These are phyloP conservation scores for Seriola dumerili DNA, from an alignment of 2,113 vertebrate genomes.

Conservation along the genomic window DNA sequence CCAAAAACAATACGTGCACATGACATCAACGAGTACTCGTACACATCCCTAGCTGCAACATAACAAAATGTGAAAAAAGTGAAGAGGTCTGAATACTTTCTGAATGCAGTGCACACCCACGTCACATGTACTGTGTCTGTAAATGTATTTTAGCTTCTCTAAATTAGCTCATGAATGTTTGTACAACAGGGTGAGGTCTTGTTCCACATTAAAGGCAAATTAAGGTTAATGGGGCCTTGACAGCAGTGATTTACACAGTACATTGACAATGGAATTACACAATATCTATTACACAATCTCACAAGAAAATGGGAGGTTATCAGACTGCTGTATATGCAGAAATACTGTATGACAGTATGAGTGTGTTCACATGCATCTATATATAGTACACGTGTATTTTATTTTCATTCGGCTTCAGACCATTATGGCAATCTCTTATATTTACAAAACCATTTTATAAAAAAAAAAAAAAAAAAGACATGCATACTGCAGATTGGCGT, in stretches of 20 bases:
- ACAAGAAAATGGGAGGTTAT: conserved; percentile 24
- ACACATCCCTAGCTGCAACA: no score
- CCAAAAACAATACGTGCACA: no score
- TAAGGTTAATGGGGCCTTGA: conserved; percentile 34
- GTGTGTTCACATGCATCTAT: neutral
- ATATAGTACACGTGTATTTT: neutral
- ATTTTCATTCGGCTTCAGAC: neutral
- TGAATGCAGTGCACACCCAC: neutral
- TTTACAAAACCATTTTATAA: neutral
- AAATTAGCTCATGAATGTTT: conserved; percentile 25
- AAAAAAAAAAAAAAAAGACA: neutral
- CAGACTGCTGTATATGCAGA: neutral
- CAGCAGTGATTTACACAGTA: conserved; percentile 24
- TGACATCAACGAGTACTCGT: no score
- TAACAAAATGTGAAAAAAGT: no score
- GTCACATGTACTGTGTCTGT: neutral
- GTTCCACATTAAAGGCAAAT: conserved; percentile 46
- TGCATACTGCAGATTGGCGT: neutral
- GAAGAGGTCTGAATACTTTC: no score
- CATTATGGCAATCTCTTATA: no score
- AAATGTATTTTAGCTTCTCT: conserved; percentile 7
- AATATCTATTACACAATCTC: conserved; percentile 17
- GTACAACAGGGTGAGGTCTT: conserved; percentile 33
- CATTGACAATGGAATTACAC: conserved; percentile 35
- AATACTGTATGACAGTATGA: neutral